These are phyloP conservation scores for Eristalis tenax DNA, from an alignment of 2,888 invertebrate species.

Conservation along the genomic window DNA sequence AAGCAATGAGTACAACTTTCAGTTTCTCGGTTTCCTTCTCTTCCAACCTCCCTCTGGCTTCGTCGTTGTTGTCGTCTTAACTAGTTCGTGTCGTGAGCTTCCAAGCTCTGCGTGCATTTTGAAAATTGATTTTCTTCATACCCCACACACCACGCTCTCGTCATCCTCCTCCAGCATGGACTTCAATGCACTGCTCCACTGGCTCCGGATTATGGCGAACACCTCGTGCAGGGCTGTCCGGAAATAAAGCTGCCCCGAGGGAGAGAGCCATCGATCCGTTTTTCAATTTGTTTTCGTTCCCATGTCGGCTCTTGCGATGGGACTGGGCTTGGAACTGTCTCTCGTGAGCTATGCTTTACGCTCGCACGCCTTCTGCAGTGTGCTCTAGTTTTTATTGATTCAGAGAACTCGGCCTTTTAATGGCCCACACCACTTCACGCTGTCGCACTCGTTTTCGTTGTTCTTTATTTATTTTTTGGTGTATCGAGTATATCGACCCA, in stretches of 20 bases:
- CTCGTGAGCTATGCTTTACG: background rate
- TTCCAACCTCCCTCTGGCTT: background rate
- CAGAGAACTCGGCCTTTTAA: conserved; percentile 49
- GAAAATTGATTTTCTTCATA: conserved; percentile 36
- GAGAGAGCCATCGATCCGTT: conserved; percentile 34
- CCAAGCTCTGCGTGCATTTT: conserved; percentile 39
- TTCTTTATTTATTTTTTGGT: conserved; percentile 27
- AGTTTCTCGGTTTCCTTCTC: conserved; percentile 1
- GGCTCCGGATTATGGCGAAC: background rate
- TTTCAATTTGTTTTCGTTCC: background rate
- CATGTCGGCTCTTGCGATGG: conserved; percentile 6
- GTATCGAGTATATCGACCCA: conserved; percentile 50
- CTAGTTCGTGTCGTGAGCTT: conserved; percentile 22
- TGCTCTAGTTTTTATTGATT: conserved; percentile 64
- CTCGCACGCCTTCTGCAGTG: conserved; percentile 4
- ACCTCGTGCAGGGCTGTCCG: conserved; percentile 5
- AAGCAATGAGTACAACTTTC: conserved; percentile 30
- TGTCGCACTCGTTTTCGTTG: conserved; percentile 24
- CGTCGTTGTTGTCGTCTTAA: background rate
- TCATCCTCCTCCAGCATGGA: background rate
- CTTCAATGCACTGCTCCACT: background rate
- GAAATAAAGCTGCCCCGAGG: conserved; percentile 47
- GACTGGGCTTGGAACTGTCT: conserved; percentile 40
- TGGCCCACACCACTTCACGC: conserved; percentile 26
- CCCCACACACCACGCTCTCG: background rate